Evolutionary conservation across 2,113 vertebrate genomes (phyloP), one percentile per base, ranked within the genome.

Genomic region (Cairina moschata): DNA sequence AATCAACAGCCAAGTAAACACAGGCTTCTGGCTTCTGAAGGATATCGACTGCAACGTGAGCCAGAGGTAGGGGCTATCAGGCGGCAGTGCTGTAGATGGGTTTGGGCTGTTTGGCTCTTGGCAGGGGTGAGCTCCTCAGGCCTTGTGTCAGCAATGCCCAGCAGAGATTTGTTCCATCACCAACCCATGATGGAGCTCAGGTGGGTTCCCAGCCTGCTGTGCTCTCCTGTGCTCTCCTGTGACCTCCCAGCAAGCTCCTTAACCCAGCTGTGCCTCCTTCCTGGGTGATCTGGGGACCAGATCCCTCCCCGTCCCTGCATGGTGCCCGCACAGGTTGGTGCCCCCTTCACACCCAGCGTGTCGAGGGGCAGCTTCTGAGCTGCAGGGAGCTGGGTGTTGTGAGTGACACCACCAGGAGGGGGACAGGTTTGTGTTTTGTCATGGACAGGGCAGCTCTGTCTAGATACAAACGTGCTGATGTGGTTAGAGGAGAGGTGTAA

Each of bases 1-100:
- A 63, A 80, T 72, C 58, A 80, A 23, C 40, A 78, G 14, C 44
- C 76, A 59, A 67, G 75, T 59, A 40, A 69, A 17, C 59, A 56
- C 2, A 26, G 59, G 8, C n/a, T 79, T 48, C 16, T 86, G 29
- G 80, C 7, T 83, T 76, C 56, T 71, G 65, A 62, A 62, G 65
- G 44, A 1, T 26, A 10, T 36, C 29, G 10, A 5, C 56, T 68
- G 34, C 44, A 50, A 3, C 0, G 1, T 32, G 34, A 73, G 22
- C 20, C 34, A 1, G 0, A 23, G 7, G 16, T 40, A 31, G 40
- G 13, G 5, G 6, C 9, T 4, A 13, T 36, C 6, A 55, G 38
- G 55, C 9, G 3, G 28, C 78, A 8, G 52, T 55, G 29, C 5
- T 55, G 17, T 8, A 2, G 42, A 8, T 38, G 79, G 22, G 11